A percentile compares a stretch with the other conserved stretches of the same genome.
phyloP scores from a whole-genome alignment of 2,888 invertebrate species.

The Eumerus sabulonum region DNA sequence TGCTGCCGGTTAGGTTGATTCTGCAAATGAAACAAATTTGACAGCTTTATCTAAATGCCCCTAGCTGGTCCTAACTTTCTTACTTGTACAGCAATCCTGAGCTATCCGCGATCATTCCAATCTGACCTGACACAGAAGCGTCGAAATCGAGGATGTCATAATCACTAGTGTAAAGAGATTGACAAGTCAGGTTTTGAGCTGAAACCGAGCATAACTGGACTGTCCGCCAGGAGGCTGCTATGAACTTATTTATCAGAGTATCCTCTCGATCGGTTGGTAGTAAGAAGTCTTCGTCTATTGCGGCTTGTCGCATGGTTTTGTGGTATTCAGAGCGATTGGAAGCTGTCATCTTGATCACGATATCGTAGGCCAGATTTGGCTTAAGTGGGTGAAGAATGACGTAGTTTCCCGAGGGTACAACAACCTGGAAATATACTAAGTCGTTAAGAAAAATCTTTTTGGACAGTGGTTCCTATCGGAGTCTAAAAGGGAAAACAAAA shows the following conservation, averaged over 20 bases:
- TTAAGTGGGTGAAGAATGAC: constrained; percentile 83
- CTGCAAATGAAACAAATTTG: constrained; percentile 7
- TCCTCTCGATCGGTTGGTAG: constrained; percentile 12
- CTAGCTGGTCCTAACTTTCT: constrained; percentile 53
- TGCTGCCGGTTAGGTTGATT: constrained; percentile 47
- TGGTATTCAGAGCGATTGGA: constrained; percentile 71
- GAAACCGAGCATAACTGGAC: constrained; percentile 83
- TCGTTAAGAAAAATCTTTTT: neutral
- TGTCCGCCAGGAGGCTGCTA: constrained; percentile 85
- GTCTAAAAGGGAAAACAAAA: too few relatives aligned
- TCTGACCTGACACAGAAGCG: constrained; percentile 86
- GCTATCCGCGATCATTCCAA: constrained; percentile 88
- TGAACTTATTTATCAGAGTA: constrained; percentile 77
- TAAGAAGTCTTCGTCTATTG: too few relatives aligned
- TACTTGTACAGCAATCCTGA: constrained; percentile 82
- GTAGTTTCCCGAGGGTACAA: constrained; percentile 23
- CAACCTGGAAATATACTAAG: constrained; percentile 16
- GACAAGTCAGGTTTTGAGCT: constrained; percentile 46
- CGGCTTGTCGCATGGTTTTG: constrained; percentile 81
- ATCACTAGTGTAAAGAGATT: constrained; percentile 73
- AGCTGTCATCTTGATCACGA: constrained; percentile 89
- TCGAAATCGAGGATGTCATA: constrained; percentile 83
- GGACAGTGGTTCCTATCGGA: neutral
- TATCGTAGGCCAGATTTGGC: constrained; percentile 86
- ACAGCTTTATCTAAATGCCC: neutral